Base-by-base conservation (phyloP, 2,888 invertebrate genomes). In the Machimus rusticus region DNA sequence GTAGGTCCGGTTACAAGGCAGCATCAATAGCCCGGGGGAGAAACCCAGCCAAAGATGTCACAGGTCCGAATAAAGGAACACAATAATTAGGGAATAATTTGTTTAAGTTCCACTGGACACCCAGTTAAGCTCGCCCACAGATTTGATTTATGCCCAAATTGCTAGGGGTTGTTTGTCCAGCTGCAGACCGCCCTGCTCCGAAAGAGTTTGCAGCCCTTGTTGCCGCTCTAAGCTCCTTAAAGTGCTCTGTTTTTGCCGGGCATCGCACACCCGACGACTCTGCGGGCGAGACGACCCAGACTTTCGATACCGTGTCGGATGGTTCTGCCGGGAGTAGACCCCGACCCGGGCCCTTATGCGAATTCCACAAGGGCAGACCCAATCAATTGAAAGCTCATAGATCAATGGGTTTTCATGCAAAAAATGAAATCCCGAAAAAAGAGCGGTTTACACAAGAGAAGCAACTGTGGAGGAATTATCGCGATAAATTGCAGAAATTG, bases 41-140 rank as follows among this genome's bases (percentile, higher is more conserved):
- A 37, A 37, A 16, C 37, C 37, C 76, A 66, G 66, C 66, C 66
- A 34, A 39, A 76, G 76, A 39, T 76, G 76, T 76, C 39, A 76
- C 34, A 76, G 76, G 76, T 37, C 39, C 39, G 34, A 37, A 37
- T 76, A 34, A 76, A 76, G 76, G 66, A 76, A 76, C 34, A 76
- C 37, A 76, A 76, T 76, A 76, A 76, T 76, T 76, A 76, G 76
- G 37, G 39, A 76, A 37, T 76, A 76, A 76, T 76, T 76, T 76
- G 76, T 76, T 66, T 66, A 66, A 66, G 66, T 66, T 66, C 66
- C 28, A 23, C 23, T 66, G 66, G 66, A 66, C 66, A 66, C 66
- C 66, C 66, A 66, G 23, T 66, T 66, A 66, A 66, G 66, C 66
- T 28, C 19, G 66, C 23, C 19, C 28, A 66, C 23, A 66, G 66